Conservation (phyloP, 1,140 invertebrate species). For the Musca domestica region DNA sequence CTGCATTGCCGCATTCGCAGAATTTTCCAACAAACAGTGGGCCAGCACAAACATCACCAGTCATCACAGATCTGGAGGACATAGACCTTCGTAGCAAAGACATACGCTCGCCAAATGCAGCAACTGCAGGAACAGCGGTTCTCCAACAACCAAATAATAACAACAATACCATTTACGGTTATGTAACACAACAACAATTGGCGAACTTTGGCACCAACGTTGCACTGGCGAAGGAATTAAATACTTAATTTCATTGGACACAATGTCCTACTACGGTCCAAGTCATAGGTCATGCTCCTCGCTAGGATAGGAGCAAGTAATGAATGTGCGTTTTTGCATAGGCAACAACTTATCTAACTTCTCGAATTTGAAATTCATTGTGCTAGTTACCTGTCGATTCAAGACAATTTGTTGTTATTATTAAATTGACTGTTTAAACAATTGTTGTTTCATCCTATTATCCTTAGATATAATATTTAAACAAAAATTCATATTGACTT, state of each 20-base stretch:
- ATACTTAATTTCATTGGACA: background rate
- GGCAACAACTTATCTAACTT: background rate
- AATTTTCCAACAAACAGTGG: too few species aligned
- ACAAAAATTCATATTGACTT: too few species aligned
- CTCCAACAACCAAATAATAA: slow-evolving; percentile 5
- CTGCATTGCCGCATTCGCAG: background rate
- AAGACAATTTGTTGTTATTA: too few species aligned
- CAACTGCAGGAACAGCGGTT: background rate
- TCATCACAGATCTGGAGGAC: background rate
- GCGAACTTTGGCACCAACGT: slow-evolving; percentile 19
- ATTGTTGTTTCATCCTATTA: too few species aligned
- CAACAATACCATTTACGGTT: slow-evolving; percentile 15
- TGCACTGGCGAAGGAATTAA: slow-evolving; percentile 6
- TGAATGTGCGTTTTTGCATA: background rate
- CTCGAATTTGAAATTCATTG: too few species aligned
- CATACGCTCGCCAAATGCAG: background rate
- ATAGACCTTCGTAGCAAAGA: background rate
- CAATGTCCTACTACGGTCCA: too few species aligned
- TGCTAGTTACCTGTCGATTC: too few species aligned
- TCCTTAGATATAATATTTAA: too few species aligned
- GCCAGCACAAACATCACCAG: background rate
- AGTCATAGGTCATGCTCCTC: background rate
- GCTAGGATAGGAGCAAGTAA: background rate
- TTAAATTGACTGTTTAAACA: too few species aligned
- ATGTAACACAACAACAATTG: slow-evolving; percentile 21